Evolutionary conservation across 1,140 invertebrate species (phyloP), one percentile per base, ranked within the genome.

Genomic region (Conus ventricosus): DNA sequence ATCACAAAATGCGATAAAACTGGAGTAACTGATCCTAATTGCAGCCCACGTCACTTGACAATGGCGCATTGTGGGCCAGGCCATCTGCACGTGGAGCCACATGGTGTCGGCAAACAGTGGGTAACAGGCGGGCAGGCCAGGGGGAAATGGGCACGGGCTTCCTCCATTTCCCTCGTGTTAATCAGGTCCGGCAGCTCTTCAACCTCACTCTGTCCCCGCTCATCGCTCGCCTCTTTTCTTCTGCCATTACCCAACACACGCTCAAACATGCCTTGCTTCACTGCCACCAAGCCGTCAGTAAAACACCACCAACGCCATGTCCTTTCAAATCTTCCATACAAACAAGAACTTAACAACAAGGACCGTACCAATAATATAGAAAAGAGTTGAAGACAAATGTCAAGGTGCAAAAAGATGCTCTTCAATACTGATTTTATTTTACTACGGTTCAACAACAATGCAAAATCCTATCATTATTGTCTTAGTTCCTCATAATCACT

Each of bases 151-250:
- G 13, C 8, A 17, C 82, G 15, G 17, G n/a, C 53, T 57, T n/a
- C n/a, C 82, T 55, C 82, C 81, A 51, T 39, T 51, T 80, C 1
- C 25, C 76, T n/a, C 25, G 76, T 25, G 25, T 13, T 25, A 25
- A 25, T 80, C 51, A 39, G 76, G 76, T 4, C 57, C 57, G 15
- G 57, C 57, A 60, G 57, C 57, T 15, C 57, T 60, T 60, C 57
- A 60, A 60, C 57, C 6, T 8, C 27, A 51, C 10, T 10, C 80
- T 82, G 80, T 82, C 39, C 39, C 39, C 27, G 39, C 27, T 82
- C 80, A 82, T 84, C 82, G 8, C 82, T 13, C 82, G 17, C 82
- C 82, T 84, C 82, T 84, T 54, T 60, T 6, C 7, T 13, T 55
- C 54, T 84, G 53, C 4, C 82, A 23, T 5, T 25, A 23, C 17